A percentile compares a stretch with the other conserved stretches of the same genome.
Evolutionary conservation across 1,140 invertebrate genomes (phyloP).

Genomic region (Phthorimaea operculella): DNA sequence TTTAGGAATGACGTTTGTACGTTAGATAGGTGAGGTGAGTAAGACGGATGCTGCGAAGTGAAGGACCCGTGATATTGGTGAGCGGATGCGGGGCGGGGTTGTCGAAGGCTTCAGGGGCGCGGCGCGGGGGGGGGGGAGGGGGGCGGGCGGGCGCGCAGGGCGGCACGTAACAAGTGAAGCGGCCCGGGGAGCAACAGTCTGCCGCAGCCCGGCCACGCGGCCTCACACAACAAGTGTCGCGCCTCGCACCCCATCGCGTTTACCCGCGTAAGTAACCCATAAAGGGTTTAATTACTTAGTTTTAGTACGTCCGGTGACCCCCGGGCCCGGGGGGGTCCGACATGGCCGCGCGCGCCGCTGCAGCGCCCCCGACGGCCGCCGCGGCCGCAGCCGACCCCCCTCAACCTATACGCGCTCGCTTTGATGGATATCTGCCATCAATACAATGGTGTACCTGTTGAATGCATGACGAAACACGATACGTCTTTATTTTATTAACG

Average conservation of each 20-base stretch:
- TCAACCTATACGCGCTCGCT: slow-evolving; percentile 18
- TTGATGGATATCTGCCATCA: slow-evolving; percentile 30
- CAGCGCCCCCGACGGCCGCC: slow-evolving; percentile 2
- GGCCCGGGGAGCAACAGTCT: slow-evolving; percentile 65
- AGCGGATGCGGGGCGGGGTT: slow-evolving; percentile 48
- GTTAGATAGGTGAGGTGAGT: slow-evolving; percentile 25
- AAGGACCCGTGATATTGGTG: slow-evolving; percentile 56
- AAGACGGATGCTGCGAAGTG: slow-evolving; percentile 51
- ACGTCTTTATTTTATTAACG: not conserved
- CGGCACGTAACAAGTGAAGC: slow-evolving; percentile 64
- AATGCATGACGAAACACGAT: slow-evolving; percentile 35
- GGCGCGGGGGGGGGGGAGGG: slow-evolving; percentile 20
- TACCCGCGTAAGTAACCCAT: slow-evolving; percentile 51
- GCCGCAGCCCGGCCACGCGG: slow-evolving; percentile 63
- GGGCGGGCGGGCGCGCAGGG: slow-evolving; percentile 32
- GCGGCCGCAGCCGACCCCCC: slow-evolving; percentile 4
- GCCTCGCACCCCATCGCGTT: slow-evolving; percentile 29
- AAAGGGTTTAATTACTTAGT: slow-evolving; percentile 33
- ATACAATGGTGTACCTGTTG: slow-evolving; percentile 52
- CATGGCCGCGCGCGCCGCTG: slow-evolving; percentile 9
- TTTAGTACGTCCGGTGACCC: slow-evolving; percentile 21
- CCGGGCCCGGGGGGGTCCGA: slow-evolving; percentile 5
- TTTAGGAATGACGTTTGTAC: slow-evolving; percentile 21
- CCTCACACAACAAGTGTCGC: slow-evolving; percentile 40
- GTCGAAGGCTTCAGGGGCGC: slow-evolving; percentile 23